A percentile compares a stretch with the other conserved stretches of the same genome.
These are phyloP conservation scores for Loxodonta africana DNA, from an alignment of 2,113 vertebrate species.

Conservation along the genomic window DNA sequence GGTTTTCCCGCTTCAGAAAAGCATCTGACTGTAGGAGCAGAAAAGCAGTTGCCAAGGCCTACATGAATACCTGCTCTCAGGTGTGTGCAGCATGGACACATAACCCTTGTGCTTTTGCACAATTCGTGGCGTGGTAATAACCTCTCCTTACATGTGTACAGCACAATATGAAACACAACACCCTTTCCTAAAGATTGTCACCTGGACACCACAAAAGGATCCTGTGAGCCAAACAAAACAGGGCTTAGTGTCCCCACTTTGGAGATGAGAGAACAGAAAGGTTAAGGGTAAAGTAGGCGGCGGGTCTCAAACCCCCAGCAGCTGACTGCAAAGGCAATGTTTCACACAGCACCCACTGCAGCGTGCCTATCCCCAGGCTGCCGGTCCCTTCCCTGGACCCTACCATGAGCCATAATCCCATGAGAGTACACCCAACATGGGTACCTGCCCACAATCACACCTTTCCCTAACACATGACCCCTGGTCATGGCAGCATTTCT, in stretches of 20 bases:
- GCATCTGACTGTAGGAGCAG: background rate
- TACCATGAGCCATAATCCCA: rapidly evolving
- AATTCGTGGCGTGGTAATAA: rapidly evolving
- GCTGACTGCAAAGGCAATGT: background rate
- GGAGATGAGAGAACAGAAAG: background rate
- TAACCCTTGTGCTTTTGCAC: background rate
- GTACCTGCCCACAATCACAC: background rate
- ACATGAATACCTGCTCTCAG: background rate
- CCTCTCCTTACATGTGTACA: background rate
- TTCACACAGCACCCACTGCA: background rate
- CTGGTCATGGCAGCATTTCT: background rate
- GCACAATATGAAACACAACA: rapidly evolving
- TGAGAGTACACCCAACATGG: too few species aligned
- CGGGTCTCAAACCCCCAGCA: background rate
- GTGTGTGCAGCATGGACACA: too few species aligned
- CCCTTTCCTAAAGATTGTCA: background rate
- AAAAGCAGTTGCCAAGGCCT: background rate
- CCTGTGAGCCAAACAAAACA: background rate
- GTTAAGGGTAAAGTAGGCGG: background rate
- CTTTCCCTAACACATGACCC: background rate
- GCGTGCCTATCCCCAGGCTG: rapidly evolving
- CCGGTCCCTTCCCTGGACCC: background rate
- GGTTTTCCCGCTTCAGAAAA: background rate
- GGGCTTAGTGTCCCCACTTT: background rate
- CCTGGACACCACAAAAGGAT: background rate